Evolutionary conservation across 2,797 vertebrate genomes (phyloP), one percentile per base, ranked within the genome.

Genomic region (Neoniphon sammara): DNA sequence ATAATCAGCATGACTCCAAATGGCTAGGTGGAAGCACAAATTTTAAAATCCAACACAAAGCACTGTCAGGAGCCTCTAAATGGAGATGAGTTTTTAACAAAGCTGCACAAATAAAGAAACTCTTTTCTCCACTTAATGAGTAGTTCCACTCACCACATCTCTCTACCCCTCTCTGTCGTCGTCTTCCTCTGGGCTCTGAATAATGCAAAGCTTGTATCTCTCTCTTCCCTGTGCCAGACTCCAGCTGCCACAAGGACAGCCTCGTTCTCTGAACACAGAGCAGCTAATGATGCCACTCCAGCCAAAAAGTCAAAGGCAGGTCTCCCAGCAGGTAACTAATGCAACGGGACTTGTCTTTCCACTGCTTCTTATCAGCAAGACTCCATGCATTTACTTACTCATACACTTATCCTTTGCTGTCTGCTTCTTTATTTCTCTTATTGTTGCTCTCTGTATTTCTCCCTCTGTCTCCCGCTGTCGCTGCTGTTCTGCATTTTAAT

Each of bases 181-280:
- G 21, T 3, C 20, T 9, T 23, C 21, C 2, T 2, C 36, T 7
- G 27, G 0, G 8, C 21, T 66, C 34, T 70, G 2, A 57, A 30
- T 57, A 14, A 23, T 7, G 15, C 55, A 54, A 21, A 53, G 44
- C 5, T 39, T 66, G 3, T 68, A 14, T 74, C 12, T 54, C 0
- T 71, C 2, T 52, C 3, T 27, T 58, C 18, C 59, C 30, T 77
- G 20, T 27, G 10, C 39, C 86, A 98, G 97, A 98, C 97, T 67
- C 97, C 97, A 7, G 96, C 94, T 34, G 90, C 96, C 0, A 97
- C 96, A 84, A 95, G 98, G 88, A 98, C 97, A 0, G 96, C 97
- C 0, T 99, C 98, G 60, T 99, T 99, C 91, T 99, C 97, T 0
- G 98, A 99, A 82, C 90, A 93, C 65, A 95, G 86, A 77, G 78